A percentile compares a stretch with the other conserved stretches of the same genome.
Conservation (phyloP, 2,888 invertebrate species). For the Atethmia centrago region DNA sequence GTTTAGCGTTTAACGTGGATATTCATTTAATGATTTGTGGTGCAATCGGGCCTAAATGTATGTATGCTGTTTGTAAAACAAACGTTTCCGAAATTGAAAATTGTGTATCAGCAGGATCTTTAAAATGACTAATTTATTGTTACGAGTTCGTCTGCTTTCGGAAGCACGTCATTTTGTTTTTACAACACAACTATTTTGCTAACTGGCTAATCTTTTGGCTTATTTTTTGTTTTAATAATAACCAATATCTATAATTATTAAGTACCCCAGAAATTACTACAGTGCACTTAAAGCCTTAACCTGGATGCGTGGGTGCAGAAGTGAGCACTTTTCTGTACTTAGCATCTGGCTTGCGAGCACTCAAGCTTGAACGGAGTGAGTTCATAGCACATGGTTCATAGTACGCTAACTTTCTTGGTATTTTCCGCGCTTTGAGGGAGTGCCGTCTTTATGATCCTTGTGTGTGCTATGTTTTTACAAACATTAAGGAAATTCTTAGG, state of each 20-base stretch:
- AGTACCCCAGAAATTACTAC: background rate
- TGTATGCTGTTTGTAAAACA: no score
- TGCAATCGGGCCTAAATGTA: background rate
- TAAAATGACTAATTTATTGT: background rate
- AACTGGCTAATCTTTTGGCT: background rate
- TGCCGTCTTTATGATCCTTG: background rate
- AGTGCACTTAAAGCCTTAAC: background rate
- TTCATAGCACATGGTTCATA: no score
- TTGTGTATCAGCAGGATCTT: background rate
- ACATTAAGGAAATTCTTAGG: background rate
- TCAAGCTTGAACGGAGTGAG: constrained; percentile 9
- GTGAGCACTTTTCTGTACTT: constrained; percentile 24
- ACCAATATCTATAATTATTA: background rate
- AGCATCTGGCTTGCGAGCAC: constrained; percentile 16
- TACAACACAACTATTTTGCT: background rate
- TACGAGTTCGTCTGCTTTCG: background rate
- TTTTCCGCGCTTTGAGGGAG: constrained; percentile 3
- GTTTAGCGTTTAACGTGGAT: background rate
- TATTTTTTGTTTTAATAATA: background rate
- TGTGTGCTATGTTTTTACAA: constrained; percentile 1
- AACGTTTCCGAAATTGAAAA: background rate
- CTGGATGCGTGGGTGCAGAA: constrained; percentile 7
- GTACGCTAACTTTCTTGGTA: constrained; percentile 5
- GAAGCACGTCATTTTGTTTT: background rate
- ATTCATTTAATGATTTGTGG: background rate